Evolutionary conservation across 2,797 vertebrate species (phyloP), one percentile per base, ranked within the genome.

Genomic region (Gadopsis marmoratus): DNA sequence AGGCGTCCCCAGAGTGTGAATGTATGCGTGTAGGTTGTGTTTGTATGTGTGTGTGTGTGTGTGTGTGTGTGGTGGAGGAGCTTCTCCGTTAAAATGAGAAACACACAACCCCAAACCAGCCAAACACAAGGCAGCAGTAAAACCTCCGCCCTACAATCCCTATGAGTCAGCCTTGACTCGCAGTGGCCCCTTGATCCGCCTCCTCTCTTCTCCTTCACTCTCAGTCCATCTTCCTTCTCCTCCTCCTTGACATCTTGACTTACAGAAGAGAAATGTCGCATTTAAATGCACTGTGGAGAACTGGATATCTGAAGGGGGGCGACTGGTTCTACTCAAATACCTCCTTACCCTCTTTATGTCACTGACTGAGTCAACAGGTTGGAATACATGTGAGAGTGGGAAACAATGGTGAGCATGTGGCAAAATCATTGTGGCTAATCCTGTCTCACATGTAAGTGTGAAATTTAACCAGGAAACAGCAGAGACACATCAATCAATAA

Each of bases 111-210:
- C 79, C 82, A 83, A 90, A 84, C 85, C 90, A 91, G 76, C 86
- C 74, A 88, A 89, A 88, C 77, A 89, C 71, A 85, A 79, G 69
- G 69, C 84, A 91, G 85, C 81, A 78, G 51, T 77, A 76, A 80
- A 91, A 85, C 87, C 87, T 84, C 87, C 84, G n/a, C 87, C 88
- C 91, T 87, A 23, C 23, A 74, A 53, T 79, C 76, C 71, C 47
- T 71, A 50, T 93, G 92, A 94, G 81, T 94, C 93, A 94, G 90
- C 62, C 75, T 62, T 84, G 82, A 89, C 89, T 89, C 43, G 62
- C 66, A 13, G 60, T 56, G 75, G 71, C 61, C 83, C 76, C 89
- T 82, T 76, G 62, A 81, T 83, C 80, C 58, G 58, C 74, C 76
- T 78, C 59, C 58, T 64, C 75, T 78, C 58, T 61, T 83, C 69